Percentiles rank a stretch among this genome's conserved stretches.
Evolutionary conservation across 2,797 vertebrate genomes (phyloP).

Genomic region (Cercopithecus petaurista): DNA sequence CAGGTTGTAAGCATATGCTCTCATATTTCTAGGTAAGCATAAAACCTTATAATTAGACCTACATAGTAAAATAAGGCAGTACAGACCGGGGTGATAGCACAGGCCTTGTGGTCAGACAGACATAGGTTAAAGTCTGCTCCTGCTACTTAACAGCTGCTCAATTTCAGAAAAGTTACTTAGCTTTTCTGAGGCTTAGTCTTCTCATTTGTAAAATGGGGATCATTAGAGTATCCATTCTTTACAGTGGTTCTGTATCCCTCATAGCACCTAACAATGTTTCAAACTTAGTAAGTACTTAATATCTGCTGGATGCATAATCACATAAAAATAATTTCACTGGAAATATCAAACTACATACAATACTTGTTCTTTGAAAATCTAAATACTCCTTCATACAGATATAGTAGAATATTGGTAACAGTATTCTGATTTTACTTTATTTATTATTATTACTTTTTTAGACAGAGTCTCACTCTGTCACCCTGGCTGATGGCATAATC

Average conservation of each 20-base stretch:
- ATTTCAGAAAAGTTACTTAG: background rate
- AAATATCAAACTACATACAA: background rate
- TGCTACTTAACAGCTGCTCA: background rate
- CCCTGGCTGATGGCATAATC: background rate
- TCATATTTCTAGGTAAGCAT: background rate
- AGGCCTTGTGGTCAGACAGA: background rate
- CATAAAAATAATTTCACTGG: background rate
- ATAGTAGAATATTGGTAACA: background rate
- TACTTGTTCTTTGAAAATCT: background rate
- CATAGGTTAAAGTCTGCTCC: background rate
- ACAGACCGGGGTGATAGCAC: too few relatives aligned
- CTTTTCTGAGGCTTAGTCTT: background rate
- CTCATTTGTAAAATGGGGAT: background rate
- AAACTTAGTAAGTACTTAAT: background rate
- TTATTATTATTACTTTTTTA: background rate
- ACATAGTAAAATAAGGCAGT: background rate
- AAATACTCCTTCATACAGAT: background rate
- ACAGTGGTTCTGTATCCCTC: background rate
- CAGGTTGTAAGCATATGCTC: background rate
- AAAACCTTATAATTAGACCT: background rate
- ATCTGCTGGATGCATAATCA: background rate
- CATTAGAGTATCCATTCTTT: background rate
- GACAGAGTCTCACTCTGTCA: background rate
- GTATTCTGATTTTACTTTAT: background rate
- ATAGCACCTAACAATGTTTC: background rate